phyloP scores from a whole-genome alignment of 2,888 invertebrate genomes.

The Lycophotia porphyrea region DNA sequence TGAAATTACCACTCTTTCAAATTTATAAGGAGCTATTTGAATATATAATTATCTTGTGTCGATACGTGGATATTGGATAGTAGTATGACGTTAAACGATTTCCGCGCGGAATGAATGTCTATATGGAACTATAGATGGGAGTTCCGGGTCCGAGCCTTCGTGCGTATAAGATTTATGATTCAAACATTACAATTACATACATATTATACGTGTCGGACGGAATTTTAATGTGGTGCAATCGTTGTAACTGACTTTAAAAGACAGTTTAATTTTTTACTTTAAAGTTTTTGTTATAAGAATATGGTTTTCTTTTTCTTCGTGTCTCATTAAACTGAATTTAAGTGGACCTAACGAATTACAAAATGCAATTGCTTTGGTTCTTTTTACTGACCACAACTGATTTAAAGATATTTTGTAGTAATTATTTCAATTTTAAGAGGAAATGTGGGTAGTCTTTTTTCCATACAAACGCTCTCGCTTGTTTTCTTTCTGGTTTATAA shows the following conservation, averaged over 20 bases:
- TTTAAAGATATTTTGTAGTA: too few relatives aligned
- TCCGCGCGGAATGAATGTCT: constrained; percentile 9
- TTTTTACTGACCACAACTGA: too few relatives aligned
- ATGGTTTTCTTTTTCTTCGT: too few relatives aligned
- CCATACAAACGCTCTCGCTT: too few relatives aligned
- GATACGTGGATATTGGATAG: not conserved
- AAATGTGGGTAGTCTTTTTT: too few relatives aligned
- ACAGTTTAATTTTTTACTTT: not conserved
- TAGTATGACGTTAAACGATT: constrained; percentile 4
- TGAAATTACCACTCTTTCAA: not conserved
- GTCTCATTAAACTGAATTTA: not conserved
- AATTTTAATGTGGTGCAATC: not conserved
- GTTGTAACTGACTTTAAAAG: not conserved
- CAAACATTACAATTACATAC: not conserved
- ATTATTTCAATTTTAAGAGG: too few relatives aligned
- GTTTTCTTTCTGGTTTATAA: too few relatives aligned
- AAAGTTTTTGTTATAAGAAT: not conserved
- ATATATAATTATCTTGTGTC: not conserved
- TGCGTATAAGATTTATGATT: constrained; percentile 9
- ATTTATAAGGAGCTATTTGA: not conserved
- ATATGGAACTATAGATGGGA: not conserved
- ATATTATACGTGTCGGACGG: not conserved
- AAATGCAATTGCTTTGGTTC: too few relatives aligned
- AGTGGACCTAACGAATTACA: not conserved
- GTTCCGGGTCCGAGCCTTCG: constrained; percentile 9